Percentiles rank a stretch among this genome's conserved stretches.
Evolutionary conservation across 2,888 invertebrate species (phyloP).

Genomic region (Parascotia fuliginaria): DNA sequence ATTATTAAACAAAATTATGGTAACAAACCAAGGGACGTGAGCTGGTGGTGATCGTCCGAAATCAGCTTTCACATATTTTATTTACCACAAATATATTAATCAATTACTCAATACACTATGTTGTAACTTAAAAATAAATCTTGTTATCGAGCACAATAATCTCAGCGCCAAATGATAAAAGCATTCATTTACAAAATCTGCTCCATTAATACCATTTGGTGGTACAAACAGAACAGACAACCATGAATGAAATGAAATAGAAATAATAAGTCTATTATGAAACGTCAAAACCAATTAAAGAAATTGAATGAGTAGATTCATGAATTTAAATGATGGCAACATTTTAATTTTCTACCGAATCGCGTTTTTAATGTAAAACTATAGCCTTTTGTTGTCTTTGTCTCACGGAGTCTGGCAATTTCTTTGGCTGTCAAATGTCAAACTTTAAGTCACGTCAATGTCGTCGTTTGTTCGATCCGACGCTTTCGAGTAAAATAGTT

Average conservation of each 20-base stretch:
- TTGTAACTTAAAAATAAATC: slow-evolving; percentile 1
- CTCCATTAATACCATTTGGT: too few species aligned
- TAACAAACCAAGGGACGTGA: slow-evolving; percentile 33
- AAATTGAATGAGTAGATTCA: too few species aligned
- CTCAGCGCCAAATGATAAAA: background rate
- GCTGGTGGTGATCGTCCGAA: slow-evolving; percentile 22
- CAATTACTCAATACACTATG: slow-evolving; percentile 3
- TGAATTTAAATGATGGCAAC: too few species aligned
- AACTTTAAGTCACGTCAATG: slow-evolving; percentile 39
- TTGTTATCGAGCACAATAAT: background rate
- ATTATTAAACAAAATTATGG: slow-evolving; percentile 13
- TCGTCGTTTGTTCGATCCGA: slow-evolving; percentile 32
- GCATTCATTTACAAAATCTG: slow-evolving; percentile 4
- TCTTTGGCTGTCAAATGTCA: slow-evolving; percentile 18
- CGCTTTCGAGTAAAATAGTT: slow-evolving; percentile 37
- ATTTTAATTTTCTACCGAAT: background rate
- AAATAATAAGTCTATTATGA: background rate
- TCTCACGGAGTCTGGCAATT: background rate
- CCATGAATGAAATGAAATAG: background rate
- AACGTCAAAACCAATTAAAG: background rate
- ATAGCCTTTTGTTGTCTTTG: too few species aligned
- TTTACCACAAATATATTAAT: slow-evolving; percentile 5
- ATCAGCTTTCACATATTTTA: slow-evolving; percentile 41
- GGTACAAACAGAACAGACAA: background rate
- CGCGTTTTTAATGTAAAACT: too few species aligned